Conservation (phyloP, 2,113 vertebrate species). For the Nycticebus coucang region DNA sequence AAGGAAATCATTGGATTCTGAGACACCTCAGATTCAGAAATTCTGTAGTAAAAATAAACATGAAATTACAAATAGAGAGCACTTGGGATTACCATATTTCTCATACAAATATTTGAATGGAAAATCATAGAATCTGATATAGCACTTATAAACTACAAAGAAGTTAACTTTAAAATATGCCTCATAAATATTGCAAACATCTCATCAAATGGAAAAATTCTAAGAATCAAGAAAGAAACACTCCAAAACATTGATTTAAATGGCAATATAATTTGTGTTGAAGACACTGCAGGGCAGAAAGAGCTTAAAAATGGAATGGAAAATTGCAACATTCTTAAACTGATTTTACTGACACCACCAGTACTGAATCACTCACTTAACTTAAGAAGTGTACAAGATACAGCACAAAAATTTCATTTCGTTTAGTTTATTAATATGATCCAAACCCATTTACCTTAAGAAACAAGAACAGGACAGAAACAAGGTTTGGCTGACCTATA, state of each 20-base stretch:
- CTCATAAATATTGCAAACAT: conserved; percentile 26
- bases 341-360: neutral
- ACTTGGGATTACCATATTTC: neutral
- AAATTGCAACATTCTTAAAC: neutral
- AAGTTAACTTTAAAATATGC: conserved; percentile 3
- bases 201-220: conserved; percentile 21
- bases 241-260: conserved; percentile 56
- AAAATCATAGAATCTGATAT: neutral
- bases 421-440: conserved; percentile 83
- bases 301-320: neutral
- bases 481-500: conserved; percentile 65
- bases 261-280: neutral
- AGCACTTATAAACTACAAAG: conserved; percentile 33
- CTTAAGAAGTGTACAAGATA: conserved; percentile 44
- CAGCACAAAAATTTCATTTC: conserved; percentile 54
- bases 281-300: neutral
- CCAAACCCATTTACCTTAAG: conserved; percentile 74
- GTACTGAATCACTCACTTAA: neutral
- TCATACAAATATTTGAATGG: conserved; percentile 29
- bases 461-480: conserved; percentile 66
- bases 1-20: neutral
- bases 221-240: conserved; percentile 49
- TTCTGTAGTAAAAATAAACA: conserved; percentile 56
- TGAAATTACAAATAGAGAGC: neutral
- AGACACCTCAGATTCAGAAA: neutral